These are phyloP conservation scores for Oreortyx pictus DNA, from an alignment of 2,797 vertebrate genomes.

Conservation along the genomic window DNA sequence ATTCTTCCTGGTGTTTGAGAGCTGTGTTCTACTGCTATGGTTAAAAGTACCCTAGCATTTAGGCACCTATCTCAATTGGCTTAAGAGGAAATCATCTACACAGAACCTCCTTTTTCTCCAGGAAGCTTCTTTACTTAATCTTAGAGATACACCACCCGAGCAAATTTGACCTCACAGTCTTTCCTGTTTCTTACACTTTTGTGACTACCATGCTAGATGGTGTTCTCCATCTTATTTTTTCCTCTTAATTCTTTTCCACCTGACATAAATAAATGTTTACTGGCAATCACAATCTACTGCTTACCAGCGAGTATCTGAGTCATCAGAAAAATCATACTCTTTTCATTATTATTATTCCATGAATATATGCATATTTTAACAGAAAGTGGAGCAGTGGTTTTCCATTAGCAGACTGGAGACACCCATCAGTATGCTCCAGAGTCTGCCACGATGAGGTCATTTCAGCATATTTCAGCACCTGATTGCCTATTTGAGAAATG, in stretches of 20 bases:
- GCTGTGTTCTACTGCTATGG: background rate
- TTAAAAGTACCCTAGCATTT: background rate
- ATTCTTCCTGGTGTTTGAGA: background rate
- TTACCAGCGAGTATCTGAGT: background rate
- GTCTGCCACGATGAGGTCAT: conserved; percentile 1
- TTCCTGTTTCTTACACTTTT: background rate
- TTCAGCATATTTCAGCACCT: background rate
- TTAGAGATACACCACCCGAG: background rate
- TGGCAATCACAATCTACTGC: background rate
- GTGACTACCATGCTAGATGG: background rate
- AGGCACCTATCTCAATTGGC: background rate
- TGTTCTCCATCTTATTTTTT: background rate
- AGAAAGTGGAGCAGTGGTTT: background rate
- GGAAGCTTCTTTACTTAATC: background rate
- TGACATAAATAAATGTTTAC: background rate
- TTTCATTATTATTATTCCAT: background rate
- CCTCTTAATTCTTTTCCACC: background rate
- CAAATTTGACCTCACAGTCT: background rate
- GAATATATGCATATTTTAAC: background rate
- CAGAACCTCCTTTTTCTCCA: background rate
- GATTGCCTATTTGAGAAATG: background rate
- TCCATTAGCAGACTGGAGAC: background rate
- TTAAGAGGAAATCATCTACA: fast-evolving
- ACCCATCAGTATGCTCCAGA: background rate
- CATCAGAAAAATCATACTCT: background rate